phyloP scores from a whole-genome alignment of 2,113 vertebrate species.

The Abramis brama region DNA sequence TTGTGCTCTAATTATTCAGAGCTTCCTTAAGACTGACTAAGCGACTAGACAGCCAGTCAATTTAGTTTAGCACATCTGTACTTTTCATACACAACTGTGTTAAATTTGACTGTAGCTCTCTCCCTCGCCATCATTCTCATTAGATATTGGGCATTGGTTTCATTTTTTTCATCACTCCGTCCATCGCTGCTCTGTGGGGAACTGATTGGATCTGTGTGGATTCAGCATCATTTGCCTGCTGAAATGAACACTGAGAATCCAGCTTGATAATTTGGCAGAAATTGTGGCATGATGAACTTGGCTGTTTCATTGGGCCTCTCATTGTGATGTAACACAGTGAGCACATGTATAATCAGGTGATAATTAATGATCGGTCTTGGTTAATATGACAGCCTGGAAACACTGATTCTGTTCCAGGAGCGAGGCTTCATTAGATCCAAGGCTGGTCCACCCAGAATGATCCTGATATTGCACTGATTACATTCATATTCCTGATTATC shows the following conservation, averaged over 20 bases:
- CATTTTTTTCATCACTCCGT: not conserved
- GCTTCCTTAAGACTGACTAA: not conserved
- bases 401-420: not conserved
- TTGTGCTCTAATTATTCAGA: not conserved
- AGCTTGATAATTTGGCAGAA: conserved; percentile 27
- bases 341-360: conserved; percentile 9
- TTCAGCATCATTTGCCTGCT: conserved; percentile 11
- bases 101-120: not conserved
- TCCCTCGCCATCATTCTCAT: not conserved
- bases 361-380: conserved; percentile 8
- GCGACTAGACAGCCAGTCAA: not conserved
- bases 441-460: not conserved
- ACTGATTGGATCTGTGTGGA: conserved; percentile 27
- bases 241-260: conserved; percentile 1
- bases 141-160: not conserved
- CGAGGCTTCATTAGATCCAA: not conserved
- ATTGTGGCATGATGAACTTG: conserved; percentile 13
- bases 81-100: not conserved
- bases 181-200: conserved; percentile 1
- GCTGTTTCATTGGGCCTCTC: not conserved
- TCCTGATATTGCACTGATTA: too few relatives aligned
- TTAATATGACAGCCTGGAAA: conserved; percentile 2
- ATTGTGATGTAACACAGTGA: conserved; percentile 36
- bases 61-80: not conserved
- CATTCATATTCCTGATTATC: too few relatives aligned